Evolutionary conservation across 2,113 vertebrate genomes (phyloP).

Genomic region (Trinectes maculatus): DNA sequence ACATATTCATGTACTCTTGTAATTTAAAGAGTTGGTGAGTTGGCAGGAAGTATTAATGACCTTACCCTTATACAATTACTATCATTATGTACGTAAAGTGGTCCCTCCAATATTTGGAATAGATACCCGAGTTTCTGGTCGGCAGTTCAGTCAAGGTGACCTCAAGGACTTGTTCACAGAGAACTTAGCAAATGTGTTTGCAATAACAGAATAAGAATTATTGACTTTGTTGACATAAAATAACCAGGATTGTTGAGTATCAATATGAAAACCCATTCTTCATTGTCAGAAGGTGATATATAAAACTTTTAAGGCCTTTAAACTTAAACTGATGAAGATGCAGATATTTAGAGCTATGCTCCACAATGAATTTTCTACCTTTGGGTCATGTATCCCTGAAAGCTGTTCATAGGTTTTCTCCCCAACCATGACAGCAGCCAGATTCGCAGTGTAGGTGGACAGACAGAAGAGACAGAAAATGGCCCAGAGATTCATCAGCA

Average conservation of each 20-base stretch:
- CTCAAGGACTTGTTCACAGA: background rate
- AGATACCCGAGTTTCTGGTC: background rate
- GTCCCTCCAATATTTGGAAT: background rate
- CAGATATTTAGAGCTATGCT: too few relatives aligned
- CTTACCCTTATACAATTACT: too few relatives aligned
- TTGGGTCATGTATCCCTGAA: constrained; percentile 94
- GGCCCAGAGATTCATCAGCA: constrained; percentile 99
- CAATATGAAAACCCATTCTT: too few relatives aligned
- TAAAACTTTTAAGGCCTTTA: too few relatives aligned
- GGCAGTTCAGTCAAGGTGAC: background rate
- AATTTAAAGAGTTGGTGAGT: constrained; percentile 17
- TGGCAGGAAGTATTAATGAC: constrained; percentile 10
- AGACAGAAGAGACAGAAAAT: constrained; percentile 95
- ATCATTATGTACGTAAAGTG: fast-evolving
- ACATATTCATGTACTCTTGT: background rate
- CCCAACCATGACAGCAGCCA: constrained; percentile 96
- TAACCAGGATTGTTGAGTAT: too few relatives aligned
- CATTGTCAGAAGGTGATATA: too few relatives aligned
- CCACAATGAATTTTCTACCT: constrained; percentile 84
- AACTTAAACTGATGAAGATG: too few relatives aligned
- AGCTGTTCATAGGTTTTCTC: constrained; percentile 96
- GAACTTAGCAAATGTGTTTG: background rate
- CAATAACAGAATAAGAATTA: too few relatives aligned
- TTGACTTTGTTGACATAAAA: too few relatives aligned
- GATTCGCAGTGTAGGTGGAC: constrained; percentile 96